phyloP scores from a whole-genome alignment of 1,140 invertebrate genomes.

The Anastatus disparis region DNA sequence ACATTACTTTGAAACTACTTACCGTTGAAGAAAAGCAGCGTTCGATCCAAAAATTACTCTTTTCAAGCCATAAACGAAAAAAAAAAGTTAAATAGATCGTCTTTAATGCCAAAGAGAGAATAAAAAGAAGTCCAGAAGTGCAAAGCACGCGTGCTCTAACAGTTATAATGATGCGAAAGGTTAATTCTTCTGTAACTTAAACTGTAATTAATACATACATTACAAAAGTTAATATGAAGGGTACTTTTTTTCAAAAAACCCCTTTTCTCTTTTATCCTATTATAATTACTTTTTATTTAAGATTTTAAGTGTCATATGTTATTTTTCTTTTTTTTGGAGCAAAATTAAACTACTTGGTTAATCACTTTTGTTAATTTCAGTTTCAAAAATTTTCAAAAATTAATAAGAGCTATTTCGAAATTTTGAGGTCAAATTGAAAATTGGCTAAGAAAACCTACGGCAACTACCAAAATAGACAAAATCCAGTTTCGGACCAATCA shows the following conservation, averaged over 20 bases:
- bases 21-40: neutral
- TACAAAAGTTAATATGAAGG: constrained; percentile 12
- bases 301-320: no score
- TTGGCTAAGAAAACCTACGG: no score
- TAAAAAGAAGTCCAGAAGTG: neutral
- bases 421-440: no score
- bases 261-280: neutral
- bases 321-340: no score
- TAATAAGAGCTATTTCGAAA: no score
- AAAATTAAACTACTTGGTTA: no score
- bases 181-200: constrained; percentile 16
- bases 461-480: no score
- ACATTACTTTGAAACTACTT: neutral
- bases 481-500: no score
- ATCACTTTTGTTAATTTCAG: no score
- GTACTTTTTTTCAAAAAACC: neutral
- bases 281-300: no score
- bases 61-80: no score
- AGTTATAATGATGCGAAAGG: neutral
- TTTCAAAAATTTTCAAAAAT: no score
- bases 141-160: neutral
- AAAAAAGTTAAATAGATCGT: constrained; percentile 7
- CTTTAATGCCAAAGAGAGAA: constrained; percentile 32
- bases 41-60: constrained; percentile 31
- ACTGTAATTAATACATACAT: constrained; percentile 23